A percentile compares a stretch with the other conserved stretches of the same genome.
These are phyloP conservation scores for Glareola pratincola DNA, from an alignment of 2,113 vertebrate species.

Conservation along the genomic window DNA sequence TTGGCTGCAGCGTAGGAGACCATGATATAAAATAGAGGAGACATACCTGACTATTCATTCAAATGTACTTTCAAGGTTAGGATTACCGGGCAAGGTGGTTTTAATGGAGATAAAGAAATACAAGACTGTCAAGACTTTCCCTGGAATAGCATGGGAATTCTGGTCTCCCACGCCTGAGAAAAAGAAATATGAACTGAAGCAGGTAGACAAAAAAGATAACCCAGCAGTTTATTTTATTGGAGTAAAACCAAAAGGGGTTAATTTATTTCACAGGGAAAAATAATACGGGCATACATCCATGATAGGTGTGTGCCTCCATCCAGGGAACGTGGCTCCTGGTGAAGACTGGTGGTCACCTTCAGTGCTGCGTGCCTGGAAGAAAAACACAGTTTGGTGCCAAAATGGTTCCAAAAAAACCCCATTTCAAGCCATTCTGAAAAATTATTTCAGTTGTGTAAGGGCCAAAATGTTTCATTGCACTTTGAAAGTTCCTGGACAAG, in stretches of 20 bases:
- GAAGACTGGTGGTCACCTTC: not conserved
- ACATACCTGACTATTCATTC: not conserved
- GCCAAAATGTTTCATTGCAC: not conserved
- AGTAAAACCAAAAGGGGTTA: not conserved
- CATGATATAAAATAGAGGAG: not conserved
- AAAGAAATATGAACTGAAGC: not conserved
- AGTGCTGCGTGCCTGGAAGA: not conserved
- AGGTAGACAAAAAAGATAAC: not conserved
- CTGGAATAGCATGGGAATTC: not conserved
- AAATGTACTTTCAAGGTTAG: not conserved
- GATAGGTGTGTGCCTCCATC: not conserved
- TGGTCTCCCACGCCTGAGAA: not conserved
- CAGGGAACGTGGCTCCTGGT: accelerated
- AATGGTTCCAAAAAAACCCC: not conserved
- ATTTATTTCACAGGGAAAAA: not conserved
- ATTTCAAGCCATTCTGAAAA: not conserved
- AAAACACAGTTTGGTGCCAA: not conserved
- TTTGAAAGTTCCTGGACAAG: not conserved
- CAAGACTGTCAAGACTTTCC: not conserved
- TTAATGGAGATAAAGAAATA: not conserved
- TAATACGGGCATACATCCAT: not conserved
- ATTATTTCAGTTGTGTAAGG: not conserved
- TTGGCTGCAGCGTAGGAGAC: not conserved
- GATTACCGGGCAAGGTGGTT: not conserved
- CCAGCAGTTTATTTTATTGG: not conserved